These are phyloP conservation scores for Stenodema calcarata DNA, from an alignment of 2,888 invertebrate species.

Conservation along the genomic window DNA sequence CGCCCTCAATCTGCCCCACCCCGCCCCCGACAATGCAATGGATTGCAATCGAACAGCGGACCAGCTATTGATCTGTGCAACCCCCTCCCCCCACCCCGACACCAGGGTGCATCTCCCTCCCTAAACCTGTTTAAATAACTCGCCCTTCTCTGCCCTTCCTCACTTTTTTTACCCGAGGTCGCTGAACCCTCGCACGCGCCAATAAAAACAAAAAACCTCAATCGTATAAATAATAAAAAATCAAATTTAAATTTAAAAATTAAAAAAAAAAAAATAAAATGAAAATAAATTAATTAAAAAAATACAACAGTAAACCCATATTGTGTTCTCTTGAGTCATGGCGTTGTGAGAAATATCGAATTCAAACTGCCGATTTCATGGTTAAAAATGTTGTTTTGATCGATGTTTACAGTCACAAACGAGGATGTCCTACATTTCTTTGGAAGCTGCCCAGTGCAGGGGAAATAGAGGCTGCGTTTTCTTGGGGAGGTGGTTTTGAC, in stretches of 20 bases:
- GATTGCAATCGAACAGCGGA: slow-evolving; percentile 47
- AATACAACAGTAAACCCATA: no score
- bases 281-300: no score
- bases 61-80: slow-evolving; percentile 44
- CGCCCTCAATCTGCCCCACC: not conserved
- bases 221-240: not conserved
- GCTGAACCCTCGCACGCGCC: slow-evolving; percentile 38
- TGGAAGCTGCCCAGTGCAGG: no score
- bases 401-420: no score
- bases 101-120: slow-evolving; percentile 39
- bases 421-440: no score
- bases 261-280: no score
- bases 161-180: slow-evolving; percentile 35
- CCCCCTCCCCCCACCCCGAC: not conserved
- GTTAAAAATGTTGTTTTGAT: no score
- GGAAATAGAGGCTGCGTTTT: no score
- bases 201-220: not conserved
- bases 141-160: slow-evolving; percentile 23
- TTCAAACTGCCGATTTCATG: no score
- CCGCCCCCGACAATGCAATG: slow-evolving; percentile 36
- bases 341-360: no score
- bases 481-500: no score
- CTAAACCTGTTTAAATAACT: slow-evolving; percentile 47
- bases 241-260: not conserved
- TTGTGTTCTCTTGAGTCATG: no score